Evolutionary conservation across 2,113 vertebrate genomes (phyloP).

Genomic region (Misgurnus anguillicaudatus): DNA sequence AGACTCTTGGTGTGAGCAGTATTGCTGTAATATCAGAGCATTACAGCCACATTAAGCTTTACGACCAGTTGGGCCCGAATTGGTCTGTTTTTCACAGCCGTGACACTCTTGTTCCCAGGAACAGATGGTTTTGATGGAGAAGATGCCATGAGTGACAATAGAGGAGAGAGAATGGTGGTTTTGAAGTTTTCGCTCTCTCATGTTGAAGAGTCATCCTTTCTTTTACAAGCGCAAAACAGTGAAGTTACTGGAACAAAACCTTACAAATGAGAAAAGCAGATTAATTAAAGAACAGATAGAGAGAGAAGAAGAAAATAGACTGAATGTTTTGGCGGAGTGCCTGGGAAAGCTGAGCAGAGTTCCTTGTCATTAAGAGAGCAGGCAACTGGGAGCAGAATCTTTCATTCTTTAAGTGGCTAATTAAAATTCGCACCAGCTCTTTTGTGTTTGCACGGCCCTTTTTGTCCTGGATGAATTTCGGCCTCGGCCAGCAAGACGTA

Average conservation of each 20-base stretch:
- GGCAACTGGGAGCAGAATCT: slow-evolving; percentile 65
- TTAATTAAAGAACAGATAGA: slow-evolving; percentile 67
- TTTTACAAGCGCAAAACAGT: slow-evolving; percentile 29
- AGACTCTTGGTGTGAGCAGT: slow-evolving; percentile 41
- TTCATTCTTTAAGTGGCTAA: slow-evolving; percentile 69
- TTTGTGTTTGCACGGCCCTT: slow-evolving; percentile 62
- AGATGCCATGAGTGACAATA: slow-evolving; percentile 58
- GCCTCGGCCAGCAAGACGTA: neutral
- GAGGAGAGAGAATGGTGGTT: slow-evolving; percentile 25
- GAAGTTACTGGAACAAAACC: slow-evolving; percentile 50
- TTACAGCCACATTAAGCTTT: slow-evolving; percentile 64
- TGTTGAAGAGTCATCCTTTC: slow-evolving; percentile 57
- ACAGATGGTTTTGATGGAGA: slow-evolving; percentile 65
- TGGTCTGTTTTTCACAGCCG: slow-evolving; percentile 64
- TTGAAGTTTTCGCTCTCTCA: slow-evolving; percentile 47
- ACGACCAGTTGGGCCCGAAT: slow-evolving; percentile 62
- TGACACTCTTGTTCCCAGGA: slow-evolving; percentile 66
- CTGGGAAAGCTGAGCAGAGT: slow-evolving; percentile 52
- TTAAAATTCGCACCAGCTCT: slow-evolving; percentile 70
- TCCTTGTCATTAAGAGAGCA: slow-evolving; percentile 62
- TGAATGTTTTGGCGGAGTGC: slow-evolving; percentile 68
- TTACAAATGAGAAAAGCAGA: slow-evolving; percentile 61
- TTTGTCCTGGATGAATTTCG: slow-evolving; percentile 53
- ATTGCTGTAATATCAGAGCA: slow-evolving; percentile 47
- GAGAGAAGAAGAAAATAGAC: slow-evolving; percentile 31